phyloP scores from a whole-genome alignment of 2,113 vertebrate species.

The Plotosus lineatus region DNA sequence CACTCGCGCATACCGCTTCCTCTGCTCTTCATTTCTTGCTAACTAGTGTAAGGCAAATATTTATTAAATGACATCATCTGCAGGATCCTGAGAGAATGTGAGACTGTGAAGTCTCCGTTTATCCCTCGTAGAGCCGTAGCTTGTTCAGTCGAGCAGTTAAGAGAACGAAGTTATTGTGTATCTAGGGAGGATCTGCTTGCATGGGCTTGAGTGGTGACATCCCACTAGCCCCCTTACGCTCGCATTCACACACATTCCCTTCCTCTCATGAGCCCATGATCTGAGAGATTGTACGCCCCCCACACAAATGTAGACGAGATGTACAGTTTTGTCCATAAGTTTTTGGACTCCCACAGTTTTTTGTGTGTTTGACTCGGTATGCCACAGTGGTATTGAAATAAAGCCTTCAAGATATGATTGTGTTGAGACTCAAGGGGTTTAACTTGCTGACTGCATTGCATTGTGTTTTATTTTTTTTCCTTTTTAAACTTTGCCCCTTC shows the following conservation, averaged over 20 bases:
- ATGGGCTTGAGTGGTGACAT: conserved; percentile 67
- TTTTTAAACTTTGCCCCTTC: too few relatives aligned
- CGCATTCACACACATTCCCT: conserved; percentile 51
- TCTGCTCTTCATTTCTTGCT: neutral
- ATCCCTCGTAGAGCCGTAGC: neutral
- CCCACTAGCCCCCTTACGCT: conserved; percentile 63
- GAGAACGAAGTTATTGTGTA: conserved; percentile 43
- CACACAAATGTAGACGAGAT: neutral
- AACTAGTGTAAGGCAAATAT: conserved; percentile 5
- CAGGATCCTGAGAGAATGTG: neutral
- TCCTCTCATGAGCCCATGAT: conserved; percentile 30
- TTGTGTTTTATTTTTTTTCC: too few relatives aligned
- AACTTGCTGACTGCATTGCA: too few relatives aligned
- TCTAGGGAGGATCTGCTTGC: conserved; percentile 71
- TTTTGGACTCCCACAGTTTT: too few relatives aligned
- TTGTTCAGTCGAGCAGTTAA: conserved; percentile 4
- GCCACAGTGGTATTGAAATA: too few relatives aligned
- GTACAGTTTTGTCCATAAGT: too few relatives aligned
- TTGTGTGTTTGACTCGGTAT: too few relatives aligned
- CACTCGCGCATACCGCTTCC: neutral
- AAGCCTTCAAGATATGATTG: too few relatives aligned
- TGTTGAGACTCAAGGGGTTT: too few relatives aligned
- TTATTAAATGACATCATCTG: neutral
- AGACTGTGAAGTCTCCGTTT: neutral
- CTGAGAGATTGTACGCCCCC: neutral